Base-by-base conservation (phyloP, 1,140 invertebrate species). In the Apis laboriosa region DNA sequence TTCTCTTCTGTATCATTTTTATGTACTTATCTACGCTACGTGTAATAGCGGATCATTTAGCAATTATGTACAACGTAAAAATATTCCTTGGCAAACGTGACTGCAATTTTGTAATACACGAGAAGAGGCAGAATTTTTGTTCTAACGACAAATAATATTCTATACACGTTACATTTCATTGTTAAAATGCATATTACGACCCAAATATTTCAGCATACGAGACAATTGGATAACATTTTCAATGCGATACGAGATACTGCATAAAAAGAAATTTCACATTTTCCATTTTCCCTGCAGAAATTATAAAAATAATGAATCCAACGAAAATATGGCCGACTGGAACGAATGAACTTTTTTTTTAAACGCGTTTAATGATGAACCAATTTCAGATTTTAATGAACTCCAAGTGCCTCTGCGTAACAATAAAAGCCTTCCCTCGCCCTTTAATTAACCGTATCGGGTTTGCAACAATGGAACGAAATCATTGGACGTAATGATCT, bases 371-470 rank as follows among this genome's bases (percentile, higher is more conserved):
- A 56, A 80, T 11, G 53, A 24, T 53, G 53, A 43, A 56, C 17
- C 72, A 74, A 64, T 74, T 74, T 80, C 51, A n/a, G 28, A 19
- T 66, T 80, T 80, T 66, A 80, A 74, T 49, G 70, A 80, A 80
- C 78, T 80, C n/a, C 53, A 7, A 61, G 17, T 74, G 19, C 17
- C 34, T 17, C 51, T 17, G 53, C 24, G 34, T 13, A 80, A 56
- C 43, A 74, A 74, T 56, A 56, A 64, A 74, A 80, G 24, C 21
- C 21, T 49, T 58, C n/a, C 9, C 24, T 19, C 60, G 60, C 51
- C 9, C 75, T 66, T 80, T 74, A 80, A 74, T 74, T 74, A 80
- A 17, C 21, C 51, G 15, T 13, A 21, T 55, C 24, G 56, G 21
- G 21, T 61, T 51, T 63, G 15, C 56, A 49, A 71, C 24, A 12